phyloP scores from a whole-genome alignment of 1,140 invertebrate species.

The Bombus cullumanus region DNA sequence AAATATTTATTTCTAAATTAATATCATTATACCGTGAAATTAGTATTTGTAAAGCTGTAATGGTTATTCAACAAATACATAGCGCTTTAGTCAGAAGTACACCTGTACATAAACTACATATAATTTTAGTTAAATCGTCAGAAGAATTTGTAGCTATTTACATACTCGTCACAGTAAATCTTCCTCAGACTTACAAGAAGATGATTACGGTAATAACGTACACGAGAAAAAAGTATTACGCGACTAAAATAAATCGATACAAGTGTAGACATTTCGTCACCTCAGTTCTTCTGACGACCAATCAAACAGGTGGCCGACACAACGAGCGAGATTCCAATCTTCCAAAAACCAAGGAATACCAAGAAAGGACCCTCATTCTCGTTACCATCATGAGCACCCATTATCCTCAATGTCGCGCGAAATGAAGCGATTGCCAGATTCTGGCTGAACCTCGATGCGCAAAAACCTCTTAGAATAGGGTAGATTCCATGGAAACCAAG shows the following conservation, averaged over 20 bases:
- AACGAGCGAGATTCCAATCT: neutral
- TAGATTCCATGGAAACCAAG: slow-evolving; percentile 49
- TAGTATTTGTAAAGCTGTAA: too few species aligned
- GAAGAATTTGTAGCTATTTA: too few species aligned
- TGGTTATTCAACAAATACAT: too few species aligned
- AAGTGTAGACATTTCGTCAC: neutral
- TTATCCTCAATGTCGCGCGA: slow-evolving; percentile 30
- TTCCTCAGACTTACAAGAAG: neutral
- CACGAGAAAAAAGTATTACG: neutral
- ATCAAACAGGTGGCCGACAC: neutral
- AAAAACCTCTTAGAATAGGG: slow-evolving; percentile 31
- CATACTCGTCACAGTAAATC: too few species aligned
- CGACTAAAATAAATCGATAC: neutral
- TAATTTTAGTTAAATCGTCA: too few species aligned
- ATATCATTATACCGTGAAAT: too few species aligned
- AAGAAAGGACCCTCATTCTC: neutral
- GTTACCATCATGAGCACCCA: slow-evolving; percentile 43
- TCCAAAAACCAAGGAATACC: neutral
- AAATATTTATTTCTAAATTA: too few species aligned
- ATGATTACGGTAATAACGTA: neutral
- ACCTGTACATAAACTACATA: too few species aligned
- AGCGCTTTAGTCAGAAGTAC: too few species aligned
- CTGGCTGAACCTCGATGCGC: neutral
- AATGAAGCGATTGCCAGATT: slow-evolving; percentile 52
- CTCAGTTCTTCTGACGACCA: neutral